These are phyloP conservation scores for Diabrotica undecimpunctata DNA, from an alignment of 1,140 invertebrate genomes.

Conservation along the genomic window DNA sequence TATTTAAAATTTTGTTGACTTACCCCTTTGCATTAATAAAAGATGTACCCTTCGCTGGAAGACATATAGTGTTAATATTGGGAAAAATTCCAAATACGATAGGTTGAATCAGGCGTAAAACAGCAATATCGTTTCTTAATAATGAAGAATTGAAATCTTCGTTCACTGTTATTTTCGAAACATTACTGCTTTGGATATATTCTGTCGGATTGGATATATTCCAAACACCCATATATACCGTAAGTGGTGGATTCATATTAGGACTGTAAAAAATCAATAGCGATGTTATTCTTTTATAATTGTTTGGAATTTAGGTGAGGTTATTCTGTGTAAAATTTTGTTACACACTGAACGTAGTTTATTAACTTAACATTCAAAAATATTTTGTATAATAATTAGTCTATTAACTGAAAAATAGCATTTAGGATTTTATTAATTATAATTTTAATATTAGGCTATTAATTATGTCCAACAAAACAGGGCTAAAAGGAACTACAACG, in stretches of 20 bases:
- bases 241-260: slow-evolving; percentile 27
- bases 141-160: slow-evolving; percentile 53
- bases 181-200: slow-evolving; percentile 26
- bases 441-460: too few species aligned
- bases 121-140: slow-evolving; percentile 61
- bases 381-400: too few species aligned
- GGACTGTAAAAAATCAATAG: neutral
- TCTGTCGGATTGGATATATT: slow-evolving; percentile 24
- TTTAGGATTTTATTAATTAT: too few species aligned
- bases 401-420: too few species aligned
- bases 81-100: slow-evolving; percentile 48
- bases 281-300: neutral
- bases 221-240: slow-evolving; percentile 32
- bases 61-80: slow-evolving; percentile 58
- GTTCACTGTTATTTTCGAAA: slow-evolving; percentile 46
- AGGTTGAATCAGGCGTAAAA: slow-evolving; percentile 55
- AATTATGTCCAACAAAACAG: too few species aligned
- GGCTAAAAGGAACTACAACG: too few species aligned
- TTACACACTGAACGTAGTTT: too few species aligned
- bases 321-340: too few species aligned
- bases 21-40: slow-evolving; percentile 34
- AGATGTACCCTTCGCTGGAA: slow-evolving; percentile 46
- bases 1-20: slow-evolving; percentile 6
- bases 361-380: too few species aligned
- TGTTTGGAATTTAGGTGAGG: too few species aligned